Evolutionary conservation across 2,797 vertebrate genomes (phyloP), one percentile per base, ranked within the genome.

Genomic region (Peromyscus eremicus): DNA sequence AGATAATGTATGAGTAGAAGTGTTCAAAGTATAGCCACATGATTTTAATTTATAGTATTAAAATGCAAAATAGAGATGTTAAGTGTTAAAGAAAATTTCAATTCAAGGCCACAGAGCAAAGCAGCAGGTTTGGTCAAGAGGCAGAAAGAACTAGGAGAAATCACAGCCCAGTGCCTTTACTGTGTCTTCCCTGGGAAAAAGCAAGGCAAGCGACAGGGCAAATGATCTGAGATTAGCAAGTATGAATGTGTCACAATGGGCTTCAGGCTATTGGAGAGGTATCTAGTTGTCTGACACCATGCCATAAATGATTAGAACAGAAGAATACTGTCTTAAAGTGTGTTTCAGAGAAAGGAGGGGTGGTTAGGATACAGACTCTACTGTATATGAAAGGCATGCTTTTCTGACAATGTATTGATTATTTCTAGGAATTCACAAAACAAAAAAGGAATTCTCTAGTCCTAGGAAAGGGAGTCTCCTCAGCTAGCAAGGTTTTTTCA

Each of bases 391-490:
- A 97, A 97, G 60, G 11, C 13, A 84, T 55, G 62, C 6, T 76
- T 76, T 68, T 89, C 49, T 43, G 43, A 82, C 60, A 81, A 89
- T 32, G 5, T 86, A 37, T 82, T 64, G 17, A 70, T 29, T 32
- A 19, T 84, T 57, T 91, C 70, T 80, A 95, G 60, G n/a, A 89
- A 84, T 64, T 57, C 55, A 73, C 23, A 84, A 83, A 57, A 94
- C 57, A 83, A 76, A 52, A 89, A 11, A 25, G 14, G 2, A 81
- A 82, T 64, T 57, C 79, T 23, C 77, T 40, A 73, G 25, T 68
- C 43, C 62, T 49, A 27, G 80, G 37, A 91, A 76, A 37, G 10
- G 17, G 5, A 46, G 4, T 64, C 49, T 70, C 66, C 49, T 43
- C 40, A 25, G 70, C 1, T 19, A 89, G 21, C 17, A 88, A 91